Evolutionary conservation across 2,888 invertebrate species (phyloP).

Genomic region (Octodonta nipae): DNA sequence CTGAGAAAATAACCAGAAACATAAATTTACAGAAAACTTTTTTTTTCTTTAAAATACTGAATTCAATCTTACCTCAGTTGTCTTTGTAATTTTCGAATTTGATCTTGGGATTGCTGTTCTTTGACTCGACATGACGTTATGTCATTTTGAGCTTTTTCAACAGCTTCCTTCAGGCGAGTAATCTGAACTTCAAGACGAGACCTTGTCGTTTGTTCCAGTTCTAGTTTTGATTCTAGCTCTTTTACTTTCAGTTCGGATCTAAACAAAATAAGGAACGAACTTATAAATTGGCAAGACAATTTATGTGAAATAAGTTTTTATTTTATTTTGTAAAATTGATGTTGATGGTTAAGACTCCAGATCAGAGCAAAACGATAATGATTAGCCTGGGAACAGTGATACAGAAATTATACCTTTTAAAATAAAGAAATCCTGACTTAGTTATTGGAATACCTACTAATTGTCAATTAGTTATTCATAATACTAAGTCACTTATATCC

Average conservation of each 20-base stretch:
- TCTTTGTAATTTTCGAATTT: constrained; percentile 59
- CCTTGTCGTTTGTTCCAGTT: constrained; percentile 78
- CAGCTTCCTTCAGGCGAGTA: constrained; percentile 54
- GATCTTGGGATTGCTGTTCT: constrained; percentile 67
- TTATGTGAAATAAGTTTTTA: no score
- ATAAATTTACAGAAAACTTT: constrained; percentile 1
- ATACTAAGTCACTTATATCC: no score
- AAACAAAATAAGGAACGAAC: constrained; percentile 11
- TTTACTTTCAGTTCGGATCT: constrained; percentile 72
- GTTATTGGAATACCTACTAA: no score
- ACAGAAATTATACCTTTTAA: no score
- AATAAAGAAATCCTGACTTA: no score
- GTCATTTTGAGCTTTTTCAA: constrained; percentile 61
- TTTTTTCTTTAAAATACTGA: no score
- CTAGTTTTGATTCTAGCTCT: constrained; percentile 82
- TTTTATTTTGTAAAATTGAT: no score
- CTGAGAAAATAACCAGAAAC: constrained; percentile 29
- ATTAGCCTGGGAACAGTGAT: no score
- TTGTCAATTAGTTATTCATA: no score
- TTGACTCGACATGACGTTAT: constrained; percentile 53
- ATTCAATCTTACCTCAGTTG: constrained; percentile 39
- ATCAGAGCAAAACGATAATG: no score
- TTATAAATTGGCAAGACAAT: no score
- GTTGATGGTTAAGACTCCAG: no score
- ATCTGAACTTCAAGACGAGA: constrained; percentile 70